A percentile compares a stretch with the other conserved stretches of the same genome.
phyloP scores from a whole-genome alignment of 2,888 invertebrate genomes.

The Amorpha juglandis region DNA sequence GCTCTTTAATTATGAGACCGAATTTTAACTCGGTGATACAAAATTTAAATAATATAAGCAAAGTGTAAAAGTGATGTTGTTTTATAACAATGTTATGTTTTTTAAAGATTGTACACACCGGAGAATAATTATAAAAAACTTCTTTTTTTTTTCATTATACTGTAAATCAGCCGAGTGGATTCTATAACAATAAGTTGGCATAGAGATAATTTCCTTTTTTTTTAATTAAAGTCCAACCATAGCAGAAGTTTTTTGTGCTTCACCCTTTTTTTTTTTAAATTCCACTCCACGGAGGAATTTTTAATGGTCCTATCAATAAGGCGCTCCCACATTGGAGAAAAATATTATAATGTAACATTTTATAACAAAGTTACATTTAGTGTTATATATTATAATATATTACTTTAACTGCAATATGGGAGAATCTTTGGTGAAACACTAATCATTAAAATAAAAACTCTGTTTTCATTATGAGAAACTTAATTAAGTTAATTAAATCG shows the following conservation, averaged over 20 bases:
- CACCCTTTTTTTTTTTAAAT: too few relatives aligned
- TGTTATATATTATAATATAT: neutral
- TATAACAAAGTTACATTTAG: neutral
- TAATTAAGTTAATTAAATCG: neutral
- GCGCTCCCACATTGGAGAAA: neutral
- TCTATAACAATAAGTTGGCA: neutral
- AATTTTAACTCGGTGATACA: neutral
- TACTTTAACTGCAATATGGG: too few relatives aligned
- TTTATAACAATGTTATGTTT: conserved; percentile 38
- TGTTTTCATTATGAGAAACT: neutral
- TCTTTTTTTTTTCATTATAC: neutral
- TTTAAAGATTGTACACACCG: conserved; percentile 38
- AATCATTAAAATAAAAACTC: neutral
- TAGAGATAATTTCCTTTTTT: neutral
- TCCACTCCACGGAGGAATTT: too few relatives aligned
- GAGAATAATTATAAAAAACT: neutral
- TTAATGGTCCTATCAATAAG: neutral
- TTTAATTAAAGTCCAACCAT: neutral
- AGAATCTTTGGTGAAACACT: neutral
- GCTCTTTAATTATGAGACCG: too few relatives aligned
- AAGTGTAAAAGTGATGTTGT: conserved; percentile 25
- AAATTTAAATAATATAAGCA: conserved; percentile 20
- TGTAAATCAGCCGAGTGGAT: neutral
- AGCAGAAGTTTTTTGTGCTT: too few relatives aligned
- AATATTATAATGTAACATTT: neutral